Evolutionary conservation across 2,888 invertebrate genomes (phyloP).

Genomic region (Choreutis nemorana): DNA sequence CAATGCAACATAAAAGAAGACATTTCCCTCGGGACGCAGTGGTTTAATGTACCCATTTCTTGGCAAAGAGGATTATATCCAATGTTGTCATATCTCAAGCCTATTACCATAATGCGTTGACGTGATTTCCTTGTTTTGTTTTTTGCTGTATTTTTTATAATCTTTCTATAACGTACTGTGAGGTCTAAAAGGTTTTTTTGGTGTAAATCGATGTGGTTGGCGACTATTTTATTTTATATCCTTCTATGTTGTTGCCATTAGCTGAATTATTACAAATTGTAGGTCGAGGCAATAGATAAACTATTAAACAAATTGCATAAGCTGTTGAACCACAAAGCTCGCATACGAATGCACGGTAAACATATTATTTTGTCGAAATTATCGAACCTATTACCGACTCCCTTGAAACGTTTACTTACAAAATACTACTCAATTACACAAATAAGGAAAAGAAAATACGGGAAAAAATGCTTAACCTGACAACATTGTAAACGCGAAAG

Average conservation of each 20-base stretch:
- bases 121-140: slow-evolving; percentile 42
- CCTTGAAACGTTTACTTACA: slow-evolving; percentile 37
- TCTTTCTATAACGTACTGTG: slow-evolving; percentile 31
- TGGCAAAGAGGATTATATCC: slow-evolving; percentile 59
- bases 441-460: slow-evolving; percentile 42
- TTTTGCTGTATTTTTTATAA: slow-evolving; percentile 30
- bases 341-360: not conserved
- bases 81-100: slow-evolving; percentile 50
- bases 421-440: slow-evolving; percentile 52
- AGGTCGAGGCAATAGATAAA: too few relatives aligned
- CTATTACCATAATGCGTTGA: slow-evolving; percentile 58
- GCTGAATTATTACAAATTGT: too few relatives aligned
- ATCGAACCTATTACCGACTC: slow-evolving; percentile 35
- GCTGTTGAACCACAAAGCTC: not conserved
- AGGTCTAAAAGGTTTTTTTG: slow-evolving; percentile 31
- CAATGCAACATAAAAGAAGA: slow-evolving; percentile 55
- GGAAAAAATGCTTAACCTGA: slow-evolving; percentile 24
- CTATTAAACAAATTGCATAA: too few relatives aligned
- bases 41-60: slow-evolving; percentile 43
- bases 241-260: not conserved
- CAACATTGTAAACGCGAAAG: slow-evolving; percentile 34
- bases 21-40: slow-evolving; percentile 35
- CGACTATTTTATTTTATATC: slow-evolving; percentile 4
- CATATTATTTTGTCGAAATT: slow-evolving; percentile 21
- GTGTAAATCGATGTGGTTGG: not conserved